Percentiles rank a stretch among this genome's conserved stretches.
Conservation (phyloP, 2,797 vertebrate species). For the Notolepis coatsorum region DNA sequence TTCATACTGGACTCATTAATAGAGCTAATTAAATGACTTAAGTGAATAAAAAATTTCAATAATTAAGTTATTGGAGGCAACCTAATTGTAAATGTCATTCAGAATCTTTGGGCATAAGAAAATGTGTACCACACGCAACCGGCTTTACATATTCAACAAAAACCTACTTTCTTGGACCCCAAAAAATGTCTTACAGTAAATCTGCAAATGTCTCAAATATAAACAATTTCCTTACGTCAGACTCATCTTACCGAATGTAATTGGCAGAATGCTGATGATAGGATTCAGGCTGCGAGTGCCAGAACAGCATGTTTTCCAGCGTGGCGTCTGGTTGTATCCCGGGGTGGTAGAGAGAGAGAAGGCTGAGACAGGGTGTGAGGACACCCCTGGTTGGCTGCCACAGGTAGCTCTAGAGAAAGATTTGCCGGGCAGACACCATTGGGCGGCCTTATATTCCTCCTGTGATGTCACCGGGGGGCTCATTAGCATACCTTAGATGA, state of each 20-base stretch:
- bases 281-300: conserved; percentile 92
- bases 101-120: too few species aligned
- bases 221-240: too few species aligned
- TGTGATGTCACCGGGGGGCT: conserved; percentile 47
- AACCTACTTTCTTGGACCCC: too few species aligned
- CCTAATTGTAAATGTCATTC: too few species aligned
- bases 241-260: conserved; percentile 89
- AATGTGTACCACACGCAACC: too few species aligned
- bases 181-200: too few species aligned
- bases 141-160: too few species aligned
- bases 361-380: conserved; percentile 3
- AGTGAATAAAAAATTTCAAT: neutral
- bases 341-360: conserved; percentile 6
- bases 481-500: conserved; percentile 55
- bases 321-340: conserved; percentile 42
- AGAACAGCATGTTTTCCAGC: conserved; percentile 88
- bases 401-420: neutral
- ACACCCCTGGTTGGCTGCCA: conserved; percentile 18
- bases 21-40: too few species aligned
- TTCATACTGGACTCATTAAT: too few species aligned
- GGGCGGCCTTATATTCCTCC: conserved; percentile 50
- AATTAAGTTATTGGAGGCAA: neutral
- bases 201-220: too few species aligned
- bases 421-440: conserved; percentile 10
- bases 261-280: conserved; percentile 86